phyloP scores from a whole-genome alignment of 2,797 vertebrate species.

The Pampus argenteus region DNA sequence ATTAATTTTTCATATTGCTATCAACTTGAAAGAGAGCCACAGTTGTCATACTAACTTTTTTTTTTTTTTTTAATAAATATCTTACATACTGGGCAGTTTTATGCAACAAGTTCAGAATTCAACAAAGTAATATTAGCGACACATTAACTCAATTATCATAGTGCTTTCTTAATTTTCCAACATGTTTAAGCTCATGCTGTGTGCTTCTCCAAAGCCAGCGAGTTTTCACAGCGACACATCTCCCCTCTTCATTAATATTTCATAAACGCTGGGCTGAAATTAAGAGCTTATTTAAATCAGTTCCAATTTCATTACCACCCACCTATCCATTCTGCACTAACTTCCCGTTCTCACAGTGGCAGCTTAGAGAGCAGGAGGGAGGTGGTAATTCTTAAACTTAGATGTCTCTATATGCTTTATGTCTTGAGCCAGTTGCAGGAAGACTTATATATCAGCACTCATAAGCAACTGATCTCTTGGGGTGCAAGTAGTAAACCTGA shows the following conservation, averaged over 20 bases:
- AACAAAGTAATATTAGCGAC: constrained; percentile 29
- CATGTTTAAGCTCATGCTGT: constrained; percentile 47
- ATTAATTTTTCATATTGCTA: constrained; percentile 68
- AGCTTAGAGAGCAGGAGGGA: constrained; percentile 42
- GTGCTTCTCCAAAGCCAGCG: constrained; percentile 35
- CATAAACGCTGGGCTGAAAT: constrained; percentile 82
- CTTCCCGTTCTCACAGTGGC: constrained; percentile 65
- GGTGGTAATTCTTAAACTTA: constrained; percentile 64
- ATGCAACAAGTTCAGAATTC: constrained; percentile 27
- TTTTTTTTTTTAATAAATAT: neutral
- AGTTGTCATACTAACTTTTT: constrained; percentile 32
- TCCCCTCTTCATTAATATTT: constrained; percentile 83
- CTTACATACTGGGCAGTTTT: constrained; percentile 36
- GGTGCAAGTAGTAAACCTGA: constrained; percentile 26
- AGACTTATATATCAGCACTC: constrained; percentile 38
- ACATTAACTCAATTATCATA: constrained; percentile 41
- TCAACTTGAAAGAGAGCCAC: constrained; percentile 54
- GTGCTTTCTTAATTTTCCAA: constrained; percentile 41
- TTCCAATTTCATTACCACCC: constrained; percentile 82
- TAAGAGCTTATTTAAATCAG: constrained; percentile 83
- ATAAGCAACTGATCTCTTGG: constrained; percentile 32
- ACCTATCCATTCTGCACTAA: constrained; percentile 75
- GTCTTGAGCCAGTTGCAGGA: constrained; percentile 2
- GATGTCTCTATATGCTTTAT: constrained; percentile 50
- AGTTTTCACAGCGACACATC: constrained; percentile 64